Base-by-base conservation (phyloP, 2,113 vertebrate genomes). In the Condylura cristata region DNA sequence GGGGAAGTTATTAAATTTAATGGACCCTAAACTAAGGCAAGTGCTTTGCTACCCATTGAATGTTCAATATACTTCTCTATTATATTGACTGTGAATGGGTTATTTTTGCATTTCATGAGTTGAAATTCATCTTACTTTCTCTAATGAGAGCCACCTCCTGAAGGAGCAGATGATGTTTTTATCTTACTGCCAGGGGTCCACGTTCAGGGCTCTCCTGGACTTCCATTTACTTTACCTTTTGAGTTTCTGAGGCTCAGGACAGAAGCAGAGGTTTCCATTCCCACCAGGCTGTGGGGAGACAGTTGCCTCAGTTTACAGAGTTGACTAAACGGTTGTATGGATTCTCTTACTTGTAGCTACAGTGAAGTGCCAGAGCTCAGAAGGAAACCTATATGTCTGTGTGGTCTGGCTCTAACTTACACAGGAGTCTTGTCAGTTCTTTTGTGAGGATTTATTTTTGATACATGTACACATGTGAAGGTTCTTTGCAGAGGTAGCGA, bases 1-100 rank as follows among this genome's bases (percentile, higher is more conserved):
- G 84, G 94, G 94, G 96, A 97, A 96, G 95, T 94, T 93, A 72
- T 96, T 96, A 97, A 95, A 93, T 93, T 97, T 97, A 97, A 97
- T 96, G 88, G 92, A 80, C 94, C 96, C 93, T 95, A 93, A 96
- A 96, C 93, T 96, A 96, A 97, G 90, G 95, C 93, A 92, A 83
- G 34, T 37, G 51, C 90, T 85, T 41, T 90, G 81, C 95, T 94
- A 95, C 93, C 84, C 88, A 82, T 34, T 48, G 90, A 68, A 86
- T 74, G 74, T 92, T 93, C 75, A 12, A 4, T 89, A 24, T 56
- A 93, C 86, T 82, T 92, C 86, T 93, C 88, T 90, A 30, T 81
- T 68, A 60, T 63, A 53, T 80, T 24, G 12, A 71, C 78, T 56
- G 26, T 70, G 80, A 93, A 87, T 89, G 75, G 58, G 48, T 79